phyloP scores from a whole-genome alignment of 2,113 vertebrate species.

The Pavo muticus region DNA sequence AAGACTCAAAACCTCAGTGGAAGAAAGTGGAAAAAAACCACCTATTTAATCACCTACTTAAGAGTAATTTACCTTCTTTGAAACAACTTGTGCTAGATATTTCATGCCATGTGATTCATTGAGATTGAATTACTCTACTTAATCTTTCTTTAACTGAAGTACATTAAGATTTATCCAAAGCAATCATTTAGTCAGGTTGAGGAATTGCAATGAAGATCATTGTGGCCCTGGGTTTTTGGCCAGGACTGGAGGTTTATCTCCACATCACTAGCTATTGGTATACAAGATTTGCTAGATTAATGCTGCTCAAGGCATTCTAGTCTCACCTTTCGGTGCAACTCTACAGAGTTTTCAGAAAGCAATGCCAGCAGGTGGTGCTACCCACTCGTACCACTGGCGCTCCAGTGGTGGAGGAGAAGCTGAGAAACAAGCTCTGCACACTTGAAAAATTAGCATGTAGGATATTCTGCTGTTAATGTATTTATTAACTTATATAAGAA shows the following conservation, averaged over 20 bases:
- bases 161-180: not conserved
- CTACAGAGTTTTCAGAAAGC: fast-evolving
- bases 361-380: conserved; percentile 47
- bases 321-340: fast-evolving
- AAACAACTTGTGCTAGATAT: not conserved
- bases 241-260: not conserved
- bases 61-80: not conserved
- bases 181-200: not conserved
- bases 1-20: fast-evolving
- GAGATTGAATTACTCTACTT: not conserved
- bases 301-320: not conserved
- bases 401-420: not conserved
- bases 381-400: not conserved
- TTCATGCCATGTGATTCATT: not conserved
- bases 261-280: not conserved
- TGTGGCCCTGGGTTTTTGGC: fast-evolving
- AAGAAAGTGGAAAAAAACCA: not conserved
- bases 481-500: not conserved
- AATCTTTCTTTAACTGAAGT: not conserved
- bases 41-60: not conserved
- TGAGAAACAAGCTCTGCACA: fast-evolving
- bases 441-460: not conserved
- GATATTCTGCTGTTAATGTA: not conserved
- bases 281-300: not conserved
- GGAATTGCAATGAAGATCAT: not conserved